Conservation (phyloP, 2,888 invertebrate genomes). For the Nyleta sp. region DNA sequence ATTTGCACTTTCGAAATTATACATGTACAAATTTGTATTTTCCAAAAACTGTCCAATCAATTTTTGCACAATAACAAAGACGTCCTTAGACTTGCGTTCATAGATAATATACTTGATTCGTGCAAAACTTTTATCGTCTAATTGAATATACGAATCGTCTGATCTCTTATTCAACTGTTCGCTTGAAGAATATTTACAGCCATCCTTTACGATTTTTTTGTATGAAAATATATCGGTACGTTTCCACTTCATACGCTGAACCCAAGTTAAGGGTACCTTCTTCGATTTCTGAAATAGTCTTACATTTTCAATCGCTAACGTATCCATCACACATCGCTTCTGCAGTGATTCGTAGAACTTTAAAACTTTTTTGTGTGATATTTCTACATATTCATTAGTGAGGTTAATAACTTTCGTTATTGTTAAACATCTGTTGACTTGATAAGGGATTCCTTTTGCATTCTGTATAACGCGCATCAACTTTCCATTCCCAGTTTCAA, state of each 20-base stretch:
- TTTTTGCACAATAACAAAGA: background rate
- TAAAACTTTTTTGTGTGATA: slow-evolving; percentile 6
- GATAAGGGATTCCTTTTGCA: slow-evolving; percentile 24
- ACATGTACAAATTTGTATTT: no score
- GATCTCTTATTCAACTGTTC: slow-evolving; percentile 24
- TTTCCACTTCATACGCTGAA: background rate
- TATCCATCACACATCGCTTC: background rate
- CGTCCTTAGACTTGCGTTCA: background rate
- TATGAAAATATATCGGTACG: background rate
- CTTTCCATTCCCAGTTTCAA: slow-evolving; percentile 27
- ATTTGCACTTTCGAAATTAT: no score
- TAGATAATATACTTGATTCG: slow-evolving; percentile 2
- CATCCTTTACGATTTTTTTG: slow-evolving; percentile 13
- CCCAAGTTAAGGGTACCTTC: background rate
- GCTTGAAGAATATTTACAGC: background rate
- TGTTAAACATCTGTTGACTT: no score
- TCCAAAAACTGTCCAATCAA: no score
- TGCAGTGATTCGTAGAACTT: slow-evolving; percentile 7
- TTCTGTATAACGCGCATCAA: slow-evolving; percentile 28
- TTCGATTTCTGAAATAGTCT: slow-evolving; percentile 12
- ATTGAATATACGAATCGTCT: slow-evolving; percentile 15
- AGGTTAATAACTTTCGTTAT: background rate
- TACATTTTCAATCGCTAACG: background rate
- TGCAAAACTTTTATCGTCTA: slow-evolving; percentile 6
- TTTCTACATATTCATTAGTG: background rate